Conservation (phyloP, 2,888 invertebrate genomes). For the Epinotia nisella region DNA sequence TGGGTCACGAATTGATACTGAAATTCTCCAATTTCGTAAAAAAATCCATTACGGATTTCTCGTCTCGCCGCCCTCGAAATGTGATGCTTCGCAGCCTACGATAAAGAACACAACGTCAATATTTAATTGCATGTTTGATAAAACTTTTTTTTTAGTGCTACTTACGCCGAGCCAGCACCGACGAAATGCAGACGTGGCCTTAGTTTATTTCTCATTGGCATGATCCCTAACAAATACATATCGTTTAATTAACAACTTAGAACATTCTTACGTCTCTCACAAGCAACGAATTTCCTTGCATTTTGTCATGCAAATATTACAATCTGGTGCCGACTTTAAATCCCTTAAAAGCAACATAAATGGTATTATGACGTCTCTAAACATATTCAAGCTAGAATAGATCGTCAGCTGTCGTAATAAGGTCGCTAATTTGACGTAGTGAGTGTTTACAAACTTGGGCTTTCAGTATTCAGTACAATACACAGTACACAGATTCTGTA, state of each 20-base stretch:
- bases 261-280: constrained; percentile 13
- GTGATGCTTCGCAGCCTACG: too few species aligned
- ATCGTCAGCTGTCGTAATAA: neutral
- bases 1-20: too few species aligned
- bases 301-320: constrained; percentile 41
- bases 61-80: too few species aligned
- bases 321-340: constrained; percentile 34
- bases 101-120: too few species aligned
- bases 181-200: too few species aligned
- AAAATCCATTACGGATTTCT: too few species aligned
- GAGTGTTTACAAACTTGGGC: constrained; percentile 34
- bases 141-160: too few species aligned
- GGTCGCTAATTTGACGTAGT: constrained; percentile 6
- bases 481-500: constrained; percentile 17
- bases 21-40: too few species aligned
- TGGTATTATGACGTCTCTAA: constrained; percentile 38
- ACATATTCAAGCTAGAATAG: constrained; percentile 5
- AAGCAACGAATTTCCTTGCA: constrained; percentile 35
- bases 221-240: neutral
- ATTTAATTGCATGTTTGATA: too few species aligned
- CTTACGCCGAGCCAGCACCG: too few species aligned
- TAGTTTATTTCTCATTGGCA: neutral
- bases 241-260: constrained; percentile 20
- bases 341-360: constrained; percentile 40
- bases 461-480: constrained; percentile 41